Evolutionary conservation across 2,888 invertebrate species (phyloP), one percentile per base, ranked within the genome.

Genomic region (Aquatica leii): DNA sequence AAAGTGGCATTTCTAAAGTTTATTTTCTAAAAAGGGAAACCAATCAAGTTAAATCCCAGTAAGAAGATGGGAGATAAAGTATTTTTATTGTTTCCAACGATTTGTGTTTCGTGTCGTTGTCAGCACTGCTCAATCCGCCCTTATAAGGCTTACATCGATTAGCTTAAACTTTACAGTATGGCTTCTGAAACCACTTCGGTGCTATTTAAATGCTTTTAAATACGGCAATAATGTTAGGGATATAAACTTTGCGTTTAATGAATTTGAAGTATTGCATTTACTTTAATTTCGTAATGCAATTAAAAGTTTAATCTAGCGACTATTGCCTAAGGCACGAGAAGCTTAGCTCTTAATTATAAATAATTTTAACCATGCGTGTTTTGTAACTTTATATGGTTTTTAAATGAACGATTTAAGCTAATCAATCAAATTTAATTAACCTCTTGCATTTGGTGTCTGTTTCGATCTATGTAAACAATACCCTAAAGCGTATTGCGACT

Each of bases 111-210:
- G 66, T 71, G 73, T 72, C 72, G 69, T 73, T 74, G 76, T 76
- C 74, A 72, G 71, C 74, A 70, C 69, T 69, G 70, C 71, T 71
- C 73, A 74, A 76, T 69, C 73, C 75, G 71, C 74, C 71, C 71
- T 78, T 77, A 72, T 75, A 76, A 48, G 79, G 80, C 77, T 80
- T 80, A 74, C 74, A 76, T 77, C 80, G 79, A 80, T 80, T 81
- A 80, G 77, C 77, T 74, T 74, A 73, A 78, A 79, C 78, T 77
- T 76, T 75, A 62, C 49, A 71, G 71, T 78, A 77, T 70, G 80
- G 79, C 74, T 81, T 80, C 81, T 58, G 78, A 80, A 80, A 77
- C 79, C 79, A 73, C 76, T 71, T 67, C 69, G 65, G 71, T 73
- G 74, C 75, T 73, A 75, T 74, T 77, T 75, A 74, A 77, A 76